Percentiles rank a stretch among this genome's conserved stretches.
Conservation (phyloP, 2,113 vertebrate genomes). For the Zapus hudsonius region DNA sequence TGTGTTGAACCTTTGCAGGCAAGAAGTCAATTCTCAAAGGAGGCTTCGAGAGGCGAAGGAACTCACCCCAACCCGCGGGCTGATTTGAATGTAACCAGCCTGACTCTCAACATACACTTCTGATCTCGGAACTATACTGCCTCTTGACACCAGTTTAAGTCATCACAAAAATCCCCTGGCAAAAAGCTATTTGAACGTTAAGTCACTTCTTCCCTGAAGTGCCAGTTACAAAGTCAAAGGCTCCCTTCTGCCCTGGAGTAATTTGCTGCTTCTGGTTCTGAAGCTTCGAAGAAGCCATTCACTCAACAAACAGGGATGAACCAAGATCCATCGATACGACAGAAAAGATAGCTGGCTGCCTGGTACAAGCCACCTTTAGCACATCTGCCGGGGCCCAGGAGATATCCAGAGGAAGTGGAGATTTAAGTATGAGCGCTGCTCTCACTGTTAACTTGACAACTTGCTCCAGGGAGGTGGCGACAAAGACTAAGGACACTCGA, state of each 20-base stretch:
- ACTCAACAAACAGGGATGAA: neutral
- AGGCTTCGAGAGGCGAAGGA: no score
- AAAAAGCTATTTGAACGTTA: neutral
- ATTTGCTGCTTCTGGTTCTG: neutral
- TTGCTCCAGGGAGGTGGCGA: no score
- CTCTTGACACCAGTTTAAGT: neutral
- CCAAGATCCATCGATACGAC: no score
- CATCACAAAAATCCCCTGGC: neutral
- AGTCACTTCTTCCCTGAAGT: neutral
- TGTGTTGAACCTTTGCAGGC: neutral
- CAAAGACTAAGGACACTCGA: no score
- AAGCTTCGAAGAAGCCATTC: neutral
- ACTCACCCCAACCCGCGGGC: neutral
- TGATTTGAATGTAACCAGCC: neutral
- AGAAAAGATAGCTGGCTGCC: no score
- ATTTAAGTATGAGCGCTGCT: no score
- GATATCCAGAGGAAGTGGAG: no score
- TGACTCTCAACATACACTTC: neutral
- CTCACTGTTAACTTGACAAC: no score
- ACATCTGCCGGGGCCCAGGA: no score
- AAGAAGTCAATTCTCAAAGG: neutral
- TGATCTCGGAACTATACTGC: neutral
- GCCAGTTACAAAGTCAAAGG: neutral
- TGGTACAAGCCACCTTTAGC: no score
- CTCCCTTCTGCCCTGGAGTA: neutral